Evolutionary conservation across 2,888 invertebrate genomes (phyloP), one percentile per base, ranked within the genome.

Genomic region (Tupiocoris notatus): DNA sequence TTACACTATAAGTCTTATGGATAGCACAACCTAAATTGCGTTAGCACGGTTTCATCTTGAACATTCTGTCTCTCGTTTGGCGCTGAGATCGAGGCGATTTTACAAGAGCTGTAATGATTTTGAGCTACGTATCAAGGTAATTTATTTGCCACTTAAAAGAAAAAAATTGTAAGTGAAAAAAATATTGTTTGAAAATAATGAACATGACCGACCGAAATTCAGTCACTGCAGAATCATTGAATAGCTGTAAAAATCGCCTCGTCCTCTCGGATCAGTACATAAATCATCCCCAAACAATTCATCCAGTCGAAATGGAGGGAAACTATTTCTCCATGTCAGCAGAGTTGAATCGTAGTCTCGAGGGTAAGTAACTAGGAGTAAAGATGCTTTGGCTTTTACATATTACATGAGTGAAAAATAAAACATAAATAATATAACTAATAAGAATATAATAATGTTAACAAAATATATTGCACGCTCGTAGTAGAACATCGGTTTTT

Each of bases 11-110:
- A 70, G 70, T 70, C 70, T 70, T 70, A 70, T 70, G 16, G 24
- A 58, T 70, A 70, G 59, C 70, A 70, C 70, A 70, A 70, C 70
- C 70, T 70, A 59, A 70, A 54, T 67, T 57, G 65, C 65, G 39
- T 25, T 65, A 57, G 39, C 39, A 39, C 39, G 3, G 39, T 39
- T 39, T 39, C 39, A 39, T 12, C 39, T 39, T 12, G 39, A 12
- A 39, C 12, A 39, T 39, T 39, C 39, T 39, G 12, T 39, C 39
- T 39, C 3, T 7, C 3, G 39, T n/a, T n/a, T n/a, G n/a, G n/a
- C n/a, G n/a, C n/a, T n/a, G 39, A 12, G 39, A 39, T 7, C 39
- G 39, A 39, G 39, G 39, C 39, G 39, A 12, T 39, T 39, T 12
- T 39, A 7, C 39, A 12, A n/a, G n/a, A n/a, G n/a, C n/a, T n/a